Evolutionary conservation across 2,888 invertebrate species (phyloP).

Genomic region (Cyaniris semiargus): DNA sequence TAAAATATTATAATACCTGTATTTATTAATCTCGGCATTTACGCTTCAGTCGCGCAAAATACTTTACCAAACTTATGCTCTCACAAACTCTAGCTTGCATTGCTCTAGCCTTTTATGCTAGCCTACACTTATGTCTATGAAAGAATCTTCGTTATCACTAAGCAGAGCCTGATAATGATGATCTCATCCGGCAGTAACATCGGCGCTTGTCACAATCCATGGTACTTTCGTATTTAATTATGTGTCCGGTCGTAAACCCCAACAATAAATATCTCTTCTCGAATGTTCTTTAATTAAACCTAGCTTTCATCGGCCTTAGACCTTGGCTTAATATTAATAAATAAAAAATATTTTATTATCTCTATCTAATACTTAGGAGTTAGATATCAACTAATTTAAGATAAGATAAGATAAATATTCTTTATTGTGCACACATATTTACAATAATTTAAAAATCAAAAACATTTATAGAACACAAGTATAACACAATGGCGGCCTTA

Average conservation of each 20-base stretch:
- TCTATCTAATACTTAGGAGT: not conserved
- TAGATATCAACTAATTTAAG: no score
- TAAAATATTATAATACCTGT: no score
- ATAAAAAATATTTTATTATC: not conserved
- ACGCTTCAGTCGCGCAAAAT: no score
- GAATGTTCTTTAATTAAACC: conserved; percentile 17
- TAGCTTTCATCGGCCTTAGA: not conserved
- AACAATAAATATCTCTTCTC: conserved; percentile 1
- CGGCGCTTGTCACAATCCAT: not conserved
- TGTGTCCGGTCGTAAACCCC: conserved; percentile 8
- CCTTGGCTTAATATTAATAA: not conserved
- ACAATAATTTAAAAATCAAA: no score
- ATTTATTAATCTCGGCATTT: no score
- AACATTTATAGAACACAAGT: no score
- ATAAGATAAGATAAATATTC: no score
- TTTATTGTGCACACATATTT: no score
- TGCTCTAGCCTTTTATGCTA: no score
- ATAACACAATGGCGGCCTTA: no score
- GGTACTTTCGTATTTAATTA: conserved; percentile 14
- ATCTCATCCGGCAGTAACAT: not conserved
- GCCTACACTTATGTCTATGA: not conserved
- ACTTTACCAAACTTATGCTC: no score
- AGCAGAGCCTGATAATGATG: not conserved
- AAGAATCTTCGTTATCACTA: not conserved
- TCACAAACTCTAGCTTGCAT: no score